Evolutionary conservation across 2,113 vertebrate genomes (phyloP).

Genomic region (Passer montanus): DNA sequence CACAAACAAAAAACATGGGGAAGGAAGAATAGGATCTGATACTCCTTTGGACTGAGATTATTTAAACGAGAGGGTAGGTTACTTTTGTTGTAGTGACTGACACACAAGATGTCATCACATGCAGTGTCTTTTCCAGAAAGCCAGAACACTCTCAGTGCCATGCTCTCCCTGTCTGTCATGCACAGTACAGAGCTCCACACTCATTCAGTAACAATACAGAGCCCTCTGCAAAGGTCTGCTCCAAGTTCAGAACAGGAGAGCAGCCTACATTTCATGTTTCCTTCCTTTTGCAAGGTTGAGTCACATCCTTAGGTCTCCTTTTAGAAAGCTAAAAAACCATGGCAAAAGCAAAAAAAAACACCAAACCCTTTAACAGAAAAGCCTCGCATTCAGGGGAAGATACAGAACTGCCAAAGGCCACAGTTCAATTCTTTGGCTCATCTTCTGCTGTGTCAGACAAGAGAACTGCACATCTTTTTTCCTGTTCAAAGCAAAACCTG

Average conservation of each 20-base stretch:
- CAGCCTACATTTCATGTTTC: slow-evolving; percentile 51
- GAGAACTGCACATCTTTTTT: background rate
- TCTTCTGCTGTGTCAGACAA: background rate
- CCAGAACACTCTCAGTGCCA: background rate
- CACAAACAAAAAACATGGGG: background rate
- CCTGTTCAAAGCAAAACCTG: background rate
- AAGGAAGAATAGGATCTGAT: background rate
- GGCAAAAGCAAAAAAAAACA: background rate
- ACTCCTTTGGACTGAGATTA: background rate
- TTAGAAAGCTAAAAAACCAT: slow-evolving; percentile 34
- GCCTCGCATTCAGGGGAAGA: background rate
- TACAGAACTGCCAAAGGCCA: background rate
- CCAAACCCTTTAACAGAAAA: background rate
- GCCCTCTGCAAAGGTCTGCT: background rate
- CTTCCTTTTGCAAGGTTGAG: slow-evolving; percentile 67
- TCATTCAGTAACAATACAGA: background rate
- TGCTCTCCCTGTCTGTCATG: background rate
- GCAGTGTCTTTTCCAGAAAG: background rate
- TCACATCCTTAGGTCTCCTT: slow-evolving; percentile 61
- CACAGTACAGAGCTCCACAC: background rate
- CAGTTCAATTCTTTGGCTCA: background rate
- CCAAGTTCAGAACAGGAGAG: background rate
- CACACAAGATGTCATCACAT: background rate
- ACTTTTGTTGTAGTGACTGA: background rate
- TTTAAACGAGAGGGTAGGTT: background rate